Percentiles rank a stretch among this genome's conserved stretches.
Evolutionary conservation across 2,888 invertebrate genomes (phyloP).

Genomic region (Macrosoma leucophasiata): DNA sequence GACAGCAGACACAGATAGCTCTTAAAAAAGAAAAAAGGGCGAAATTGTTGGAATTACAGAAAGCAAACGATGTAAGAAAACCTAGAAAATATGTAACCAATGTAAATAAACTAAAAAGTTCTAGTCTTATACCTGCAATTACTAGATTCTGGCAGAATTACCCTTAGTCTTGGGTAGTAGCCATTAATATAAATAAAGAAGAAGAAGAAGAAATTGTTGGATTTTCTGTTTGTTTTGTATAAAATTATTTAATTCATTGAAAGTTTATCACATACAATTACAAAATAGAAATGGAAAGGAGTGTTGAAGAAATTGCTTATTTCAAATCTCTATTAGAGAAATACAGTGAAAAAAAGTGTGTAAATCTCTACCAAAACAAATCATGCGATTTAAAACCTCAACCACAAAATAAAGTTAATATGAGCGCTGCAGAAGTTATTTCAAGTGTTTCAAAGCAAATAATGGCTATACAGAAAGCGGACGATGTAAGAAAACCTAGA

Average conservation of each 20-base stretch:
- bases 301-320: conserved; percentile 20
- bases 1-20: no score
- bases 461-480: conserved; percentile 49
- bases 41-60: conserved; percentile 50
- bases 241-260: background rate
- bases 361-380: conserved; percentile 30
- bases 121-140: conserved; percentile 36
- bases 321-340: conserved; percentile 36
- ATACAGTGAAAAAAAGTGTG: conserved; percentile 19
- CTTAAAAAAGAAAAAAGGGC: no score
- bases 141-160: no score
- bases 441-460: conserved; percentile 43
- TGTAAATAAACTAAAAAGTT: conserved; percentile 28
- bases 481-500: conserved; percentile 28
- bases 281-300: conserved; percentile 24
- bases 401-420: no score
- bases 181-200: no score
- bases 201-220: background rate
- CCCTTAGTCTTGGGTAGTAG: no score
- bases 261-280: background rate
- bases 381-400: conserved; percentile 4
- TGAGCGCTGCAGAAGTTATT: conserved; percentile 37
- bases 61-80: conserved; percentile 37
- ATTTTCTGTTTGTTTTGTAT: background rate
- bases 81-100: conserved; percentile 19